Evolutionary conservation across 2,888 invertebrate species (phyloP).

Genomic region (Chrysodeixis includens): DNA sequence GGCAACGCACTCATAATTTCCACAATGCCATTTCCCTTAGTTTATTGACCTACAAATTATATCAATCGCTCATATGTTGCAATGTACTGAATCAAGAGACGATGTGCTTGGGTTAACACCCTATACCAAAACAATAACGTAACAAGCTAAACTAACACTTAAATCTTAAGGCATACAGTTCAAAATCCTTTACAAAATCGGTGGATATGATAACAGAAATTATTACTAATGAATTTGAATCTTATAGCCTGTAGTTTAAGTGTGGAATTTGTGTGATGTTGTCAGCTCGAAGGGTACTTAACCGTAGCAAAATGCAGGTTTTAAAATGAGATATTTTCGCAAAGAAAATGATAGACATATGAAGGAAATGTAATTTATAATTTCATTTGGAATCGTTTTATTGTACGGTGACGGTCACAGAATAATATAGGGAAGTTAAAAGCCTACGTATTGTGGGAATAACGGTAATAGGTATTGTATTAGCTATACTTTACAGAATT

Average conservation of each 20-base stretch:
- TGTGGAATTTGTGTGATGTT: conserved; percentile 16
- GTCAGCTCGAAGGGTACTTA: conserved; percentile 30
- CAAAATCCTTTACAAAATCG: conserved; percentile 17
- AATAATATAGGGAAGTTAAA: conserved; percentile 11
- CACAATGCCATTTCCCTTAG: conserved; percentile 51
- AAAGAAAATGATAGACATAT: conserved; percentile 61
- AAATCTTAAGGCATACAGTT: neutral
- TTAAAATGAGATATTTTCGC: conserved; percentile 69
- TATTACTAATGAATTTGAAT: conserved; percentile 14
- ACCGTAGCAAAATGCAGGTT: conserved; percentile 63
- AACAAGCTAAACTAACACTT: conserved; percentile 30
- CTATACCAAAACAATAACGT: conserved; percentile 60
- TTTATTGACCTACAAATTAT: conserved; percentile 69
- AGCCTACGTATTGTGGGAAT: neutral
- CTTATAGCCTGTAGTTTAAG: neutral
- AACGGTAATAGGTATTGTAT: neutral
- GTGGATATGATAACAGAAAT: conserved; percentile 26
- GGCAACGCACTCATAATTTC: conserved; percentile 10
- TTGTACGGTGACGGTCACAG: conserved; percentile 27
- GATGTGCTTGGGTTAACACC: conserved; percentile 76
- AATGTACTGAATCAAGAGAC: conserved; percentile 72
- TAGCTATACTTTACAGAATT: too few relatives aligned
- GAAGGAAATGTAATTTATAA: conserved; percentile 52
- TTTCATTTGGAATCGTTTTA: conserved; percentile 31
- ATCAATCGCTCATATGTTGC: conserved; percentile 73